phyloP scores from a whole-genome alignment of 2,888 invertebrate genomes.

The Orthosia incerta region DNA sequence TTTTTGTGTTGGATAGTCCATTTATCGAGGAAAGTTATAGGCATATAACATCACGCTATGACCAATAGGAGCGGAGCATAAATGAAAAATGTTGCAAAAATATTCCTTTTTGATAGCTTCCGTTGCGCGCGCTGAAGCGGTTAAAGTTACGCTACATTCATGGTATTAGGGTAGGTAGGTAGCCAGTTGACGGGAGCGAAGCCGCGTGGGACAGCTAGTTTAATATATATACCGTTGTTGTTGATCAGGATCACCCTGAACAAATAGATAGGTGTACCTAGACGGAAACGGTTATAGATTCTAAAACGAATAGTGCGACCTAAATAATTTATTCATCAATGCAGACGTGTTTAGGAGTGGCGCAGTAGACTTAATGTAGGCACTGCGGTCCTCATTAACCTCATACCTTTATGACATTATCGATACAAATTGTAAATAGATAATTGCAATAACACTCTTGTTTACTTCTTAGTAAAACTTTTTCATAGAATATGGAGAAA shows the following conservation, averaged over 20 bases:
- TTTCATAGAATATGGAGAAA: not conserved
- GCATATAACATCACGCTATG: no score
- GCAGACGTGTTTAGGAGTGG: slow-evolving; percentile 57
- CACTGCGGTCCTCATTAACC: slow-evolving; percentile 32
- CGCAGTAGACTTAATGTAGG: slow-evolving; percentile 25
- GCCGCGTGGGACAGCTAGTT: no score
- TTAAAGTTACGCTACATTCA: no score
- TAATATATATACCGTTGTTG: not conserved
- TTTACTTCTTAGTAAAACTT: not conserved
- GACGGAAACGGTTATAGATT: slow-evolving; percentile 33
- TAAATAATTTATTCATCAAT: slow-evolving; percentile 54
- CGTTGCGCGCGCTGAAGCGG: no score
- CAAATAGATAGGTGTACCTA: slow-evolving; percentile 16
- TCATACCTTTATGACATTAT: slow-evolving; percentile 1
- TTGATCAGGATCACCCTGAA: slow-evolving; percentile 38
- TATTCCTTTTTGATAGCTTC: no score
- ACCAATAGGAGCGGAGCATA: no score
- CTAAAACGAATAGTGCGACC: slow-evolving; percentile 44
- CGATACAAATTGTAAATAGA: slow-evolving; percentile 13
- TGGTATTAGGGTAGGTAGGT: no score
- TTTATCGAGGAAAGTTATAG: no score
- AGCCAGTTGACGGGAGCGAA: no score
- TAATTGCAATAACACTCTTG: slow-evolving; percentile 1
- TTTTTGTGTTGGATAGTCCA: no score
- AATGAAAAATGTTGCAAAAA: no score